Evolutionary conservation across 1,140 invertebrate genomes (phyloP), one percentile per base, ranked within the genome.

Genomic region (Procambarus virginalis): DNA sequence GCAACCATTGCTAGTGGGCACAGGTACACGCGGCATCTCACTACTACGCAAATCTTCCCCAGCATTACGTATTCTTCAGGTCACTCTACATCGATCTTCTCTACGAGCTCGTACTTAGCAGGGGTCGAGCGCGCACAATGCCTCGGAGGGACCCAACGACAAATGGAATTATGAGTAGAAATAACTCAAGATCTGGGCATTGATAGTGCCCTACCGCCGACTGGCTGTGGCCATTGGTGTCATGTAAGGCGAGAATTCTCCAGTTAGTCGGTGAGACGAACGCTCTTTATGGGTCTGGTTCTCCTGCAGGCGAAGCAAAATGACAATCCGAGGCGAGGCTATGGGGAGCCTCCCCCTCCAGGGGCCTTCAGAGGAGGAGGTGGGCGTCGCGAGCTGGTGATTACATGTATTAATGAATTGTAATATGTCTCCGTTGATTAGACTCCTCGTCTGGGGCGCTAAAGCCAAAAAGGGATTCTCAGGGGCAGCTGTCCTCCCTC

Each of bases 91-190:
- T 73, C 68, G 6, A n/a, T 73, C 68, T 73, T 34, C 4, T 73
- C 5, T 22, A 73, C 68, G 10, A n/a, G 68, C 22, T 73, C 4
- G 14, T 34, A 22, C 34, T 73, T 73, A 73, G 68, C 68, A 10
- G 68, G 34, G 60, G 60, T 64, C 60, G 17, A 17, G 60, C 17
- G 14, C 17, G 68, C n/a, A 73, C 22, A 73, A 73, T 20, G 8
- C 5, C n/a, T 34, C 68, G n/a, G n/a, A 5, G 68, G 68, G 10
- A n/a, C 10, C 68, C 68, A 73, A 10, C 68, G 68, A 73, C 68
- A 73, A 73, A 73, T 73, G 68, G 68, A 73, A 73, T 73, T 73
- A 73, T 73, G 68, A 73, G 68, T 3, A 14, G 68, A 73, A 73
- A 73, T 73, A 73, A 73, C 5, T 73, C 68, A 73, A 34, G 68